A percentile compares a stretch with the other conserved stretches of the same genome.
Evolutionary conservation across 2,888 invertebrate genomes (phyloP).

Genomic region (Drosophila leonis): DNA sequence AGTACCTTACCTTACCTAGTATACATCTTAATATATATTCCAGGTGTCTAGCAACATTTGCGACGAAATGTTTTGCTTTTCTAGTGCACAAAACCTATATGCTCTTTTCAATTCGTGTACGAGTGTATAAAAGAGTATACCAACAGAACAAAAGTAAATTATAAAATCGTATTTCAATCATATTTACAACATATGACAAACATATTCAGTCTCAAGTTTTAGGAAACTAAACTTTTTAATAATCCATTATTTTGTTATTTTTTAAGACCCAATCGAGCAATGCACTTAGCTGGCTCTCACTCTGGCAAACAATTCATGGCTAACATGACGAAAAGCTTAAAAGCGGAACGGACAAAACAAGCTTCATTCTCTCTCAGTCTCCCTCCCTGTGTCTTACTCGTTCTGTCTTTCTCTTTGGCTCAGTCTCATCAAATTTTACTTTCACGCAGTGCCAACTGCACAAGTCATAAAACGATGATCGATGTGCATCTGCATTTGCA

Average conservation of each 20-base stretch:
- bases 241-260: neutral
- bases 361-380: constrained; percentile 7
- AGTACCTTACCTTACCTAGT: too few species aligned
- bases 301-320: constrained; percentile 52
- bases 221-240: neutral
- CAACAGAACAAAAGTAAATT: too few species aligned
- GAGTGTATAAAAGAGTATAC: too few species aligned
- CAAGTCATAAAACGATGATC: constrained; percentile 68
- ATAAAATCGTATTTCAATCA: neutral
- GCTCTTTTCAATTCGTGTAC: too few species aligned
- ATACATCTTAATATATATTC: too few species aligned
- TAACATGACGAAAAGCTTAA: constrained; percentile 41
- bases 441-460: constrained; percentile 67
- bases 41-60: too few species aligned
- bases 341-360: constrained; percentile 36
- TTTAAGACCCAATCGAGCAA: neutral
- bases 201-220: neutral
- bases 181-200: neutral
- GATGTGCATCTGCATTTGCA: constrained; percentile 74
- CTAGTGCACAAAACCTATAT: too few species aligned
- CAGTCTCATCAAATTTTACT: constrained; percentile 68
- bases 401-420: constrained; percentile 2
- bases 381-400: neutral
- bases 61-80: too few species aligned
- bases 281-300: constrained; percentile 56